phyloP scores from a whole-genome alignment of 2,113 vertebrate species.

The Rhipidura dahli region DNA sequence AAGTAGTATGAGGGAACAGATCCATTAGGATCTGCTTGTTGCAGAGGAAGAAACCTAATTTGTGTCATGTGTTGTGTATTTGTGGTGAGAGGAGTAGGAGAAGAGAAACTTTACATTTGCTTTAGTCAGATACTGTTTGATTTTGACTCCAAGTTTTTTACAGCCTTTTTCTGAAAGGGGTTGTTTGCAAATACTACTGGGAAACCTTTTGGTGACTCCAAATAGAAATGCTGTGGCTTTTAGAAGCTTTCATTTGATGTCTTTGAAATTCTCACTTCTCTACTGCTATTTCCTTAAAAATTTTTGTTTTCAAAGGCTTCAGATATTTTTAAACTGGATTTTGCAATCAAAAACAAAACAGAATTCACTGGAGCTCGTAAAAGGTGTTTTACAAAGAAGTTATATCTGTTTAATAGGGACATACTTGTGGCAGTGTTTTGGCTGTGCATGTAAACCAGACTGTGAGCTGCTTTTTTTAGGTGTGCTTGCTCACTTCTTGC shows the following conservation, averaged over 20 bases:
- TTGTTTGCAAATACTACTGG: neutral
- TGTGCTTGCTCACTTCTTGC: neutral
- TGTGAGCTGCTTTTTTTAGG: neutral
- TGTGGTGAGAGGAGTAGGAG: neutral
- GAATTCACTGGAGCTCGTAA: neutral
- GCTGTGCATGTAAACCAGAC: neutral
- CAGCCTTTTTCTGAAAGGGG: neutral
- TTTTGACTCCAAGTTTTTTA: neutral
- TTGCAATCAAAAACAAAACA: neutral
- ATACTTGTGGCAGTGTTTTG: constrained; percentile 16
- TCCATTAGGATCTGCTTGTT: neutral
- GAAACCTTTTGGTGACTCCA: neutral
- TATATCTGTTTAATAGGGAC: constrained; percentile 16
- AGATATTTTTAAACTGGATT: neutral
- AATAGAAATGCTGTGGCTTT: neutral
- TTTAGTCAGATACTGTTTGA: neutral
- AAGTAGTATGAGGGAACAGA: neutral
- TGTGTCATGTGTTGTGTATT: neutral
- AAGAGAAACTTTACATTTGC: neutral
- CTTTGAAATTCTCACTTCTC: neutral
- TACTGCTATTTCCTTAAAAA: neutral
- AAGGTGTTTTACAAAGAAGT: neutral
- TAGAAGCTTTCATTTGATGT: neutral
- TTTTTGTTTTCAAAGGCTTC: neutral
- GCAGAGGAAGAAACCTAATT: neutral